Evolutionary conservation across 2,797 vertebrate species (phyloP).

Genomic region (Labroides dimidiatus): DNA sequence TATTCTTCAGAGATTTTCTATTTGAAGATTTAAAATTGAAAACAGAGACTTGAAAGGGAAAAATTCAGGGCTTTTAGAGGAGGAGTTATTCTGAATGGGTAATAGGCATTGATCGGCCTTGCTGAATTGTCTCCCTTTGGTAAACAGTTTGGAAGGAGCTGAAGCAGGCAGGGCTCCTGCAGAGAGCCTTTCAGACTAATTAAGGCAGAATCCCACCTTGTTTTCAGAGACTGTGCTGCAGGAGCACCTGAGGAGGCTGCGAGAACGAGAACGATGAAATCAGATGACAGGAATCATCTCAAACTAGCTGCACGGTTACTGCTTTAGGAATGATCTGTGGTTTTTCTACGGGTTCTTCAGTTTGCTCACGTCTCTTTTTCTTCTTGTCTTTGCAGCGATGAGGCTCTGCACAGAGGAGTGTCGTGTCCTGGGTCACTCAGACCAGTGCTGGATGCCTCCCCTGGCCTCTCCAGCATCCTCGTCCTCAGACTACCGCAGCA

Average conservation of each 20-base stretch:
- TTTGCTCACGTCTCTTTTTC: conserved; percentile 24
- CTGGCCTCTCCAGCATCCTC: conserved; percentile 87
- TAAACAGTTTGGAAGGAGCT: conserved; percentile 60
- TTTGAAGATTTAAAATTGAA: conserved; percentile 83
- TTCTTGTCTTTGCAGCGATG: conserved; percentile 84
- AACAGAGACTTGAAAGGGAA: conserved; percentile 75
- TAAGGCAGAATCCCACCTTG: conserved; percentile 48
- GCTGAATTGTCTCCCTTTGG: conserved; percentile 63
- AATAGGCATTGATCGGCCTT: conserved; percentile 67
- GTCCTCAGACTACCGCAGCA: conserved; percentile 93
- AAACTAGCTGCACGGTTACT: not conserved
- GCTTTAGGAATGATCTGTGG: not conserved
- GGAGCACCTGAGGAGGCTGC: conserved; percentile 38
- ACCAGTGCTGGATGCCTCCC: conserved; percentile 99
- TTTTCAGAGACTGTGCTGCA: conserved; percentile 39
- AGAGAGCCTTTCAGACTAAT: conserved; percentile 67
- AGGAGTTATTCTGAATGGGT: conserved; percentile 68
- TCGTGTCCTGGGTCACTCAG: conserved; percentile 94
- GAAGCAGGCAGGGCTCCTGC: conserved; percentile 46
- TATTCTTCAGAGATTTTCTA: conserved; percentile 82
- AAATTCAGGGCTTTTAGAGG: conserved; percentile 71
- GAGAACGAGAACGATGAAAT: conserved; percentile 22
- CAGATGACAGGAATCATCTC: not conserved
- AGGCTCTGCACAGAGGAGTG: conserved; percentile 97
- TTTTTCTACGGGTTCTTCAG: too few relatives aligned